Evolutionary conservation across 1,140 invertebrate genomes (phyloP).

Genomic region (Papilio polytes): DNA sequence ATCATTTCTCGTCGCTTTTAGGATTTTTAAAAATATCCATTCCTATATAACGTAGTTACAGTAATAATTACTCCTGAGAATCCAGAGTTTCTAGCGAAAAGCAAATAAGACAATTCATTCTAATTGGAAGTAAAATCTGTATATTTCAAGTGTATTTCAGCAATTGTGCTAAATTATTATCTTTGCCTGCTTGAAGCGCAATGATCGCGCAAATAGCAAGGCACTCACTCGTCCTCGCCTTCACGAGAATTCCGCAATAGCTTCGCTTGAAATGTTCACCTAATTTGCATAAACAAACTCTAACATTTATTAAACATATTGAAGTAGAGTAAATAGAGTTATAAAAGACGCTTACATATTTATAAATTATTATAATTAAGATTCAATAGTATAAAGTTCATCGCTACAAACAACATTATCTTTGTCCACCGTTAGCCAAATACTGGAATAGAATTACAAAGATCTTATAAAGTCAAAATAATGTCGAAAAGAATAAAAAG

Average conservation of each 20-base stretch:
- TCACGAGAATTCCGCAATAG: slow-evolving; percentile 21
- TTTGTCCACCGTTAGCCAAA: background rate
- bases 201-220: background rate
- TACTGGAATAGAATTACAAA: background rate
- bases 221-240: slow-evolving; percentile 22
- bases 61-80: background rate
- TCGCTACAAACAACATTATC: too few relatives aligned
- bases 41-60: background rate
- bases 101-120: background rate
- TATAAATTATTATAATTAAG: too few relatives aligned
- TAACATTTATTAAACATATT: background rate
- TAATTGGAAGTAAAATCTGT: background rate
- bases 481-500: background rate
- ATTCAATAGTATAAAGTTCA: too few relatives aligned
- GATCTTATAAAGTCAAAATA: background rate
- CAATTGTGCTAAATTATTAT: background rate
- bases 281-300: background rate
- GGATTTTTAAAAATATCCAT: background rate
- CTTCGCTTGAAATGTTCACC: background rate
- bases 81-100: background rate
- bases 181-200: slow-evolving; percentile 6
- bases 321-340: background rate
- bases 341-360: background rate
- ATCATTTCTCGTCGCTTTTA: slow-evolving; percentile 23
- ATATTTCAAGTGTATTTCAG: background rate